Evolutionary conservation across 2,888 invertebrate genomes (phyloP).

Genomic region (Mayetiola destructor): DNA sequence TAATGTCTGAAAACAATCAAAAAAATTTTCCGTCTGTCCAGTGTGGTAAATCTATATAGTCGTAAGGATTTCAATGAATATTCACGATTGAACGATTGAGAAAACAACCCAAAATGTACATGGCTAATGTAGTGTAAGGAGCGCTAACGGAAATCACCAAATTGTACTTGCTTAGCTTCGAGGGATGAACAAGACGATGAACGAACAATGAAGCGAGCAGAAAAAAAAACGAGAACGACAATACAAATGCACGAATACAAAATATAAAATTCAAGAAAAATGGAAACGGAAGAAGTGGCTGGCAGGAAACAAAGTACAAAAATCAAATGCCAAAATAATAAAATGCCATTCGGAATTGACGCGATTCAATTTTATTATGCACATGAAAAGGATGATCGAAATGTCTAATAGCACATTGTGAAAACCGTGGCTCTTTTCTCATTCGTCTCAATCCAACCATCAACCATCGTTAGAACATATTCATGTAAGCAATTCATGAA

Average conservation of each 20-base stretch:
- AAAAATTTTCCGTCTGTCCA: no score
- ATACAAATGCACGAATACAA: not conserved
- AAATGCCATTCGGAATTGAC: slow-evolving; percentile 3
- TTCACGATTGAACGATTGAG: not conserved
- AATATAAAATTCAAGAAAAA: no score
- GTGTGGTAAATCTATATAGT: no score
- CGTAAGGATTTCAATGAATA: no score
- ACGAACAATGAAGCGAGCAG: not conserved
- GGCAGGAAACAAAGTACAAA: no score
- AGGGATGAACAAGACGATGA: not conserved
- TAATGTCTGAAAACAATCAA: no score
- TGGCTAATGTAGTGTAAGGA: slow-evolving; percentile 10
- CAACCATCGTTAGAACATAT: no score
- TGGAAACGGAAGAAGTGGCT: no score
- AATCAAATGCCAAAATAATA: slow-evolving; percentile 7
- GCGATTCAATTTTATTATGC: not conserved
- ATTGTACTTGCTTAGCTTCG: not conserved
- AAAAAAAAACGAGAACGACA: not conserved
- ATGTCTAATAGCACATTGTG: no score
- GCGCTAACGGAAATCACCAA: slow-evolving; percentile 7
- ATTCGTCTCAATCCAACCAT: no score
- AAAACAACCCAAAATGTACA: not conserved
- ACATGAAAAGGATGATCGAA: not conserved
- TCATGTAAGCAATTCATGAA: no score
- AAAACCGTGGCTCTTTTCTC: not conserved